Evolutionary conservation across 1,140 invertebrate genomes (phyloP).

Genomic region (Philotrypesis tridentata): DNA sequence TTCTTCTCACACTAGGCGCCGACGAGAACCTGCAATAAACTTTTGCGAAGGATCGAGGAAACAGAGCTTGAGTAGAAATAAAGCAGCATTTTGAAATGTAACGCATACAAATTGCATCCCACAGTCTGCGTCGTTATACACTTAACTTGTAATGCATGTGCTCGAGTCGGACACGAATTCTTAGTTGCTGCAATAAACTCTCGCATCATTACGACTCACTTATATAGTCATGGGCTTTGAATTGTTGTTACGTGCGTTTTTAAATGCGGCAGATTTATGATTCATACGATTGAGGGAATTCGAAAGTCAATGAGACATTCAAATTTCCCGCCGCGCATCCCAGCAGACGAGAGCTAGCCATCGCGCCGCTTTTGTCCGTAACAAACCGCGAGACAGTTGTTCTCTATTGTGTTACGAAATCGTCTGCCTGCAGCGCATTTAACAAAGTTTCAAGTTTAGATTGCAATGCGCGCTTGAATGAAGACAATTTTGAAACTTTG

Average conservation of each 20-base stretch:
- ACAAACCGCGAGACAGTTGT: too few relatives aligned
- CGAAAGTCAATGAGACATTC: too few relatives aligned
- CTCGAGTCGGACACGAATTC: neutral
- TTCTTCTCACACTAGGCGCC: neutral
- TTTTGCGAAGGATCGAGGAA: neutral
- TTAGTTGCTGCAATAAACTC: neutral
- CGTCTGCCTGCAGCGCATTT: too few relatives aligned
- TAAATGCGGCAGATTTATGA: neutral
- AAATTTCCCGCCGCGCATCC: too few relatives aligned
- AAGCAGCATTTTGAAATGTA: neutral
- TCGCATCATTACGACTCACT: neutral
- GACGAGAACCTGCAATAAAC: neutral
- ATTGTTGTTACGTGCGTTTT: neutral
- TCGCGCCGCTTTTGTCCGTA: too few relatives aligned
- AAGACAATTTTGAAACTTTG: too few relatives aligned
- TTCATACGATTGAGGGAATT: neutral
- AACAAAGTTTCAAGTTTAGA: too few relatives aligned
- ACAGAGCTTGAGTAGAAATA: too few relatives aligned
- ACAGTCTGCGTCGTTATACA: neutral
- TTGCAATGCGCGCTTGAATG: too few relatives aligned
- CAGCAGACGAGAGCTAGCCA: too few relatives aligned
- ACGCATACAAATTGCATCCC: conserved; percentile 26
- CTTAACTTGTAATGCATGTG: conserved; percentile 10
- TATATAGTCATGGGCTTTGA: neutral
- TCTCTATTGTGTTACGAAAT: too few relatives aligned